Percentiles rank a stretch among this genome's conserved stretches.
Evolutionary conservation across 2,113 vertebrate species (phyloP).

Genomic region (Lepus timidus): DNA sequence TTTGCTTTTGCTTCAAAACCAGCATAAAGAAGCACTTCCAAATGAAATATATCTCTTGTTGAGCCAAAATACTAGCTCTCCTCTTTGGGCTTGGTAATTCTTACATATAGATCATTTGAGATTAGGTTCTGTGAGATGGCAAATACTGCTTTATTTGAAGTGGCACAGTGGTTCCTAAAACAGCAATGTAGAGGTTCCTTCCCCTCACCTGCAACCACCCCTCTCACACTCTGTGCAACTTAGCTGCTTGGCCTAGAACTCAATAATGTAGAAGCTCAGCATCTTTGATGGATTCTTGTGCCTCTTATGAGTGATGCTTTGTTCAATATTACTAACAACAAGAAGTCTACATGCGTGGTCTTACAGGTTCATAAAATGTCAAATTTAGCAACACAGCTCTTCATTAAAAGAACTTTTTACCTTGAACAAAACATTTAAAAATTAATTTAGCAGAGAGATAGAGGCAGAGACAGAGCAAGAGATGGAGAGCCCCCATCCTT

Average conservation of each 20-base stretch:
- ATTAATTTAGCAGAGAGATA: too few species aligned
- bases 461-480: too few species aligned
- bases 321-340: neutral
- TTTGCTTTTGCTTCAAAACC: constrained; percentile 1
- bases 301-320: neutral
- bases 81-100: constrained; percentile 17
- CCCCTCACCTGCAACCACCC: neutral
- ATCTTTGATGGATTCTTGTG: neutral
- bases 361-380: neutral
- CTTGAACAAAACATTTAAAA: too few species aligned
- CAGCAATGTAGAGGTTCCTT: neutral
- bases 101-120: constrained; percentile 48
- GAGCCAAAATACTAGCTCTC: constrained; percentile 22
- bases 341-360: neutral
- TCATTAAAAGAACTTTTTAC: too few species aligned
- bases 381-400: neutral
- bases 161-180: neutral
- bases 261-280: neutral
- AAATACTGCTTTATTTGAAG: constrained; percentile 42
- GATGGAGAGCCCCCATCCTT: too few species aligned
- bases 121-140: constrained; percentile 35
- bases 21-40: neutral
- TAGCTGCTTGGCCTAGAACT: neutral
- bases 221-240: neutral
- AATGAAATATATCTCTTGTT: neutral